These are phyloP conservation scores for Irena cyanogastra DNA, from an alignment of 2,113 vertebrate genomes.

Conservation along the genomic window DNA sequence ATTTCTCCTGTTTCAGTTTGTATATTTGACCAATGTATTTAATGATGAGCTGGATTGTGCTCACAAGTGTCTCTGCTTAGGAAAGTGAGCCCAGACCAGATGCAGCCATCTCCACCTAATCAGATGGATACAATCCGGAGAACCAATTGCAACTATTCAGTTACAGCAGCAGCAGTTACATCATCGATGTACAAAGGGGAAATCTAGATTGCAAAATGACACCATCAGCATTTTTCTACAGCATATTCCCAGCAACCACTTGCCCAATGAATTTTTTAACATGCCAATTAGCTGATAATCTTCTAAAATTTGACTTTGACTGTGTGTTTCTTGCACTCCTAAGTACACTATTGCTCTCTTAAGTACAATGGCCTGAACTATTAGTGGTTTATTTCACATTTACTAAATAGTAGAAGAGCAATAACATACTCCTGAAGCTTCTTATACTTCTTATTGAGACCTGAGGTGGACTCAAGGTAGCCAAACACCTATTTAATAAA, in stretches of 20 bases:
- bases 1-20: background rate
- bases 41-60: background rate
- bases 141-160: background rate
- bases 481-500: background rate
- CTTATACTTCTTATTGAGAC: background rate
- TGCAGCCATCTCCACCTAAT: background rate
- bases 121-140: background rate
- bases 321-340: background rate
- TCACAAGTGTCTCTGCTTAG: background rate
- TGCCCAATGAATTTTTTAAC: background rate
- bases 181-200: background rate
- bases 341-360: background rate
- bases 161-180: background rate
- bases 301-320: background rate
- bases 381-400: background rate
- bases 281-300: background rate
- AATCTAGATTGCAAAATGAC: background rate
- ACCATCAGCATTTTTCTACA: background rate
- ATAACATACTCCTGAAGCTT: background rate
- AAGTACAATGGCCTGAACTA: background rate
- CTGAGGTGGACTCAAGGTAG: background rate
- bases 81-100: background rate
- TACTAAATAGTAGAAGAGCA: background rate
- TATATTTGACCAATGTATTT: background rate
- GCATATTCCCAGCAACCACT: background rate